phyloP scores from a whole-genome alignment of 2,888 invertebrate genomes.

The Andrena fulva region DNA sequence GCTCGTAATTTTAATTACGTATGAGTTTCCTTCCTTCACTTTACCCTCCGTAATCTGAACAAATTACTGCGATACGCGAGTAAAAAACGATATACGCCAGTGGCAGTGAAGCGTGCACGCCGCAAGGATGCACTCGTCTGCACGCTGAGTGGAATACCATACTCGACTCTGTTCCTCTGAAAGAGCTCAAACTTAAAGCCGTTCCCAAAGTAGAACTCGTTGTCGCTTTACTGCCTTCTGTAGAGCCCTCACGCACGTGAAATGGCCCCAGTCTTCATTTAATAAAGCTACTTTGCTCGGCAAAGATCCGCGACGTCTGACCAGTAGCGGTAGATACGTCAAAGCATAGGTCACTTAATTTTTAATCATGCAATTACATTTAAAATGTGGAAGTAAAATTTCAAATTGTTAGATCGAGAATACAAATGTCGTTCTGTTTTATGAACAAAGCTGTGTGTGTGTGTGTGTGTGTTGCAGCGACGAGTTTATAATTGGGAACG shows the following conservation, averaged over 20 bases:
- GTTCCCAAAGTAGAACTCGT: constrained; percentile 93
- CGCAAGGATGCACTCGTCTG: constrained; percentile 86
- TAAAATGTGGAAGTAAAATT: too few relatives aligned
- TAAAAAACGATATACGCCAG: constrained; percentile 11
- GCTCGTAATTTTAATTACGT: constrained; percentile 16
- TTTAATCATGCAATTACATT: too few relatives aligned
- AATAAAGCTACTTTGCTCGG: constrained; percentile 22
- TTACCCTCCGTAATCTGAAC: not conserved
- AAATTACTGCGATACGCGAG: not conserved
- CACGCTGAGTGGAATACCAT: constrained; percentile 87
- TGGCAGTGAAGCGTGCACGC: constrained; percentile 35
- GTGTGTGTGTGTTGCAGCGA: not conserved
- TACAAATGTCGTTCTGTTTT: not conserved
- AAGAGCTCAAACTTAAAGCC: constrained; percentile 95
- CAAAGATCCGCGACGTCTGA: constrained; percentile 7
- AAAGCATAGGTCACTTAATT: too few relatives aligned
- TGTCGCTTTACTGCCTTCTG: constrained; percentile 90
- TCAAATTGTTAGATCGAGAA: too few relatives aligned
- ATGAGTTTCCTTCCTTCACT: not conserved
- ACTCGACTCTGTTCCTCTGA: constrained; percentile 89
- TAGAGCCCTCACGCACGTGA: constrained; percentile 90
- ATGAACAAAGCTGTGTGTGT: not conserved
- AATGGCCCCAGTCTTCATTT: constrained; percentile 24
- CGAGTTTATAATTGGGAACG: not conserved
- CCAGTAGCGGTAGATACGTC: not conserved